These are phyloP conservation scores for Premnoplex brunnescens DNA, from an alignment of 2,797 vertebrate species.

Conservation along the genomic window DNA sequence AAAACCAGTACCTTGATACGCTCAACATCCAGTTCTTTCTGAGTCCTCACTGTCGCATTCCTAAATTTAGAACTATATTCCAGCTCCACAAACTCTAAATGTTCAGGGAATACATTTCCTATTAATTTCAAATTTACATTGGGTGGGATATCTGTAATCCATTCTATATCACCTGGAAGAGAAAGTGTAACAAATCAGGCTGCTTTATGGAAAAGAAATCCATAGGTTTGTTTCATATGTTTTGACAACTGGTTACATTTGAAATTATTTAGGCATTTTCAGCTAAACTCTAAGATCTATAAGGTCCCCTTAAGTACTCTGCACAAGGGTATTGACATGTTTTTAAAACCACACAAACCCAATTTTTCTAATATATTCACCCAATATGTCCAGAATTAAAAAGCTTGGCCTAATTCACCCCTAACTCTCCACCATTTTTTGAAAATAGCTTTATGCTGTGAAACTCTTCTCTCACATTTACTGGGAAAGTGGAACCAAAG, in stretches of 20 bases:
- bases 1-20: conserved; percentile 24
- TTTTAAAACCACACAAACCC: background rate
- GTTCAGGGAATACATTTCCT: background rate
- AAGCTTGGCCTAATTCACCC: background rate
- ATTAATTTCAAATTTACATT: background rate
- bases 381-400: background rate
- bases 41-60: conserved; percentile 34
- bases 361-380: background rate
- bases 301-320: background rate
- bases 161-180: conserved; percentile 75
- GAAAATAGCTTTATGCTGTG: background rate
- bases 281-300: background rate
- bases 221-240: background rate
- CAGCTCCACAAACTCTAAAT: background rate
- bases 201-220: background rate
- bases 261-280: background rate
- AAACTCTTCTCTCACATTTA: background rate
- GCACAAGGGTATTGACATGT: fast-evolving
- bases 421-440: background rate
- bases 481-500: background rate
- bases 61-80: background rate
- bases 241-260: background rate
- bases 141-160: conserved; percentile 48
- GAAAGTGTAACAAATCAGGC: background rate
- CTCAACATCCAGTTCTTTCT: background rate